Evolutionary conservation across 2,797 vertebrate species (phyloP), one percentile per base, ranked within the genome.

Genomic region (Pogonophryne albipinna): DNA sequence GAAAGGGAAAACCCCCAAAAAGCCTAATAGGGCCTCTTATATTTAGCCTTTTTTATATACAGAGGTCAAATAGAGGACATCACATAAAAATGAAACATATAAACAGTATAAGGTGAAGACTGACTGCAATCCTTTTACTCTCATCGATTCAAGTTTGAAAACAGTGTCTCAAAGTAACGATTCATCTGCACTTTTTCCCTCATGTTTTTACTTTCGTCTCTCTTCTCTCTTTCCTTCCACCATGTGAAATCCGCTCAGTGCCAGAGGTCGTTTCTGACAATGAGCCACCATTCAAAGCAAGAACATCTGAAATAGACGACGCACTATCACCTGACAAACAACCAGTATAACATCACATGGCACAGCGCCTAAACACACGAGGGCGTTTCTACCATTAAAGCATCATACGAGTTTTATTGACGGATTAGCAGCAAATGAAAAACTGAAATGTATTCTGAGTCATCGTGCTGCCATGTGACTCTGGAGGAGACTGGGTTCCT

Each of bases 301-400:
- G 34, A 38, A 9, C 9, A 9, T 78, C 8, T 75, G 50, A 71
- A 77, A 78, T 50, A 79, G 79, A 86, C 10, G 66, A 83, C 51
- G 17, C 77, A 77, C 42, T 74, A 85, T 81, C 90, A 89, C 82
- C 87, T 87, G 88, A 92, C 79, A 53, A 59, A 66, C 13, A 4
- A 80, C 71, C 67, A 83, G 56, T 90, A 92, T 82, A 90, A 87
- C 85, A 91, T 90, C 90, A 88, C 84, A 88, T 91, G 90, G 53
- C 19, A 11, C 51, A 0, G 16, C 59, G 42, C 79, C 69, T 19
- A 23, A 79, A 59, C 20, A 82, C 79, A 86, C 85, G 88, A 80
- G 70, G 31, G 20, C 19, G 19, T 49, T 71, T 78, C 60, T 66
- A 42, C 7, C 12, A 15, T 13, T 41, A 46, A 27, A 27, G 60